Evolutionary conservation across 2,797 vertebrate species (phyloP).

Genomic region (Euphonia xanthogaster): DNA sequence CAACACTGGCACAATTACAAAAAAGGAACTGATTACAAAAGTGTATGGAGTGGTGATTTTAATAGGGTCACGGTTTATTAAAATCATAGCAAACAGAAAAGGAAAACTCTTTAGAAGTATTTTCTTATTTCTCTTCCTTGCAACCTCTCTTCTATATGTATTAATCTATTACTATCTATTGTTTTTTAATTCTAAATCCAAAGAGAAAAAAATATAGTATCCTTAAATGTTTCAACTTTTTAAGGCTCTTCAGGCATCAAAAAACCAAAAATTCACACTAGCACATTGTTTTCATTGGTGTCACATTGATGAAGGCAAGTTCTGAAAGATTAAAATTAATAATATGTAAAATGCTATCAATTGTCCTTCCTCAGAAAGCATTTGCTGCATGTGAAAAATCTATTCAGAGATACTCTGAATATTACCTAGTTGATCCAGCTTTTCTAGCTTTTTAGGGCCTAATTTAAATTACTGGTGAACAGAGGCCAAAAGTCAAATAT

Average conservation of each 20-base stretch:
- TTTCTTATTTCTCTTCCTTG: neutral
- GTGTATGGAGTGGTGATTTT: conserved; percentile 18
- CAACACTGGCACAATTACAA: conserved; percentile 39
- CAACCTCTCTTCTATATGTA: neutral
- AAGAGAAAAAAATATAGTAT: neutral
- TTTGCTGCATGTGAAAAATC: neutral
- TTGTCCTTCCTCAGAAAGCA: neutral
- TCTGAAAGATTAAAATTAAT: neutral
- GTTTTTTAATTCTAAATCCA: neutral
- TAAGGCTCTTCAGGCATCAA: neutral
- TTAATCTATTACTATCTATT: neutral
- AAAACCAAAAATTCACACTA: neutral
- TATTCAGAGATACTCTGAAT: neutral
- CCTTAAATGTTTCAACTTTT: neutral
- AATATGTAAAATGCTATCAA: neutral
- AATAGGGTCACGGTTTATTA: conserved; percentile 29
- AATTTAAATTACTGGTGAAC: conserved; percentile 11
- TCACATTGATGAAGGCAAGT: neutral
- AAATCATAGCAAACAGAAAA: conserved; percentile 24
- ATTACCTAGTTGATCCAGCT: conserved; percentile 1
- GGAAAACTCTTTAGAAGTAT: neutral
- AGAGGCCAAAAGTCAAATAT: neutral
- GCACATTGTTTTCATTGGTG: neutral
- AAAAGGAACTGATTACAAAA: conserved; percentile 46
- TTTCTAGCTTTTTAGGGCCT: neutral